Base-by-base conservation (phyloP, 2,113 vertebrate genomes). In the Trogon melanurus region DNA sequence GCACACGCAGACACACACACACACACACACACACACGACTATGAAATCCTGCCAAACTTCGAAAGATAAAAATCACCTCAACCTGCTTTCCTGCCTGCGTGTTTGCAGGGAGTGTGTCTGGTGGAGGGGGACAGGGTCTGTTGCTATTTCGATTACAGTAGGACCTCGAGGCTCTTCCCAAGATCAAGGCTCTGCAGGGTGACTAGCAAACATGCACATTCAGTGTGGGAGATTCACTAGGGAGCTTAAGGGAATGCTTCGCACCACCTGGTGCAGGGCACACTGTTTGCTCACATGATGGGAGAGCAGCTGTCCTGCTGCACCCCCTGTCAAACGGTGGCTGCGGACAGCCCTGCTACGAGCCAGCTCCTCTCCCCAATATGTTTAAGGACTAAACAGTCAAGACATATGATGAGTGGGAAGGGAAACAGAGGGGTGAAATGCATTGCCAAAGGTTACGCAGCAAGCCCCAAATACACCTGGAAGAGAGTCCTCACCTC, bases 401-500 rank as follows among this genome's bases (percentile, higher is more conserved):
- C 79, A 57, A 41, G 90, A 69, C 95, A 88, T 51, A 73, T 7
- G 88, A 94, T 91, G 96, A 95, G 79, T 94, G 85, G 92, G 93
- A 93, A 91, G 92, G 72, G 34, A 91, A 61, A 26, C 67, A 45
- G 85, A 93, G 87, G 81, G 85, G 79, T 53, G 12, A 88, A 75
- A 64, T 7, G 79, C 56, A 38, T 88, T 78, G 85, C 85, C 88
- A 92, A 91, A 94, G 93, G 95, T 93, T 83, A 48, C 67, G 0
- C 93, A 95, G 93, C 93, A 70, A 30, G 82, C 65, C 76, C 41
- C 3, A 6, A 82, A 44, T 91, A 41, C 79, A 92, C 91, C 95
- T 95, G 95, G 94, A 94, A 95, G 73, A 38, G 41, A 93, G 94
- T 91, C 91, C 94, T 95, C 3, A 2, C 57, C 88, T 93, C 82